Conservation (phyloP, 2,888 invertebrate genomes). For the Lumbricus terrestris region DNA sequence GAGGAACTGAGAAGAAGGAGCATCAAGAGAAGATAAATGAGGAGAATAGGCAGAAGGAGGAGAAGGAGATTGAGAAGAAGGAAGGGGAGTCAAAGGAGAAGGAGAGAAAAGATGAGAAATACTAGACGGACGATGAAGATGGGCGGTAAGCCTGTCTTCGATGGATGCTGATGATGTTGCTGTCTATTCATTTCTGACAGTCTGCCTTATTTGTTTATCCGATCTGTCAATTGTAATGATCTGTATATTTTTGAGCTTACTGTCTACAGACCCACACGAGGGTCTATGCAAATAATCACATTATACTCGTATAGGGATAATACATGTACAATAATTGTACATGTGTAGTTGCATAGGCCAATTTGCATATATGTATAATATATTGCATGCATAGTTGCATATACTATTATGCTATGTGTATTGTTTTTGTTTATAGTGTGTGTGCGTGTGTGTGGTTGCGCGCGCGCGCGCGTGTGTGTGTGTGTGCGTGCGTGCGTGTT, state of each 20-base stretch:
- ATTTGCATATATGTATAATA: too few species aligned
- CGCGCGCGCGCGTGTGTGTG: too few species aligned
- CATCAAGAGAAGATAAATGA: not conserved
- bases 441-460: too few species aligned
- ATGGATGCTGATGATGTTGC: not conserved
- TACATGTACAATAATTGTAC: too few species aligned
- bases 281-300: not conserved
- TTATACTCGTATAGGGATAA: too few species aligned
- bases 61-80: not conserved
- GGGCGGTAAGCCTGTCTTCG: not conserved
- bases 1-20: not conserved
- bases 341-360: too few species aligned
- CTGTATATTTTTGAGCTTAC: not conserved
- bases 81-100: not conserved
- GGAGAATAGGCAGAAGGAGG: not conserved
- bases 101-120: not conserved
- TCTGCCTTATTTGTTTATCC: not conserved
- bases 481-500: too few species aligned
- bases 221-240: not conserved
- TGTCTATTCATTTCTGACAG: not conserved
- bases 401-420: too few species aligned
- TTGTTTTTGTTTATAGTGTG: too few species aligned
- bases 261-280: not conserved
- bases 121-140: not conserved
- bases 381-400: too few species aligned